Evolutionary conservation across 2,797 vertebrate species (phyloP), one percentile per base, ranked within the genome.

Genomic region (Cirrhinus molitorella): DNA sequence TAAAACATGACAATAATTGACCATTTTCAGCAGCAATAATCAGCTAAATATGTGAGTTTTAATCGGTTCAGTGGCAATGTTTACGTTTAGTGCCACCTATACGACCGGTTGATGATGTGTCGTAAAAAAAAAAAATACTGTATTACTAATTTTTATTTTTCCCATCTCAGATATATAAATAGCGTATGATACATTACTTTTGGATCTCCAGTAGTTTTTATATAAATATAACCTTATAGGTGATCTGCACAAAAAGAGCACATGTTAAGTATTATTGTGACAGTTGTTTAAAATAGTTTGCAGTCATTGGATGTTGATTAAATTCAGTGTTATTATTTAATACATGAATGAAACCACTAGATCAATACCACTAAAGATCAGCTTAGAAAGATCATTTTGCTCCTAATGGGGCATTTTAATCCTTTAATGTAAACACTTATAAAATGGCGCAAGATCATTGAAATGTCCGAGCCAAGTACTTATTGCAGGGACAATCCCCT

Each of bases 361-460:
- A 53, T 73, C 47, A 73, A 74, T 74, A 53, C 12, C 21, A 66
- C 37, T 37, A 63, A 63, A 28, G 59, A 61, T 2, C 25, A 61
- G 25, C 25, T 63, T 25, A 59, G 37, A 40, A 40, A 67, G 14
- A 28, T 25, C 47, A 53, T n/a, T 73, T 14, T 37, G 28, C 19
- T 74, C 12, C 49, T 53, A 37, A 74, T 57, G 31, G 34, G 31
- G 23, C 34, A 40, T 74, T 57, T 40, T 16, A 57, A 57, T 74
- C 6, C 2, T 40, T 57, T 10, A 16, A 37, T 23, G 72, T 74
- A 23, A 55, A 37, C 51, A 74, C 72, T 55, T 21, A n/a, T 55
- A 5, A 28, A 74, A 57, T 13, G 5, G 13, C n/a, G 19, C n/a
- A 21, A n/a, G 19, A 55, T 37, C 28, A n/a, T n/a, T 47, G 1